Evolutionary conservation across 1,140 invertebrate genomes (phyloP), one percentile per base, ranked within the genome.

Genomic region (Steinernema khuongi): DNA sequence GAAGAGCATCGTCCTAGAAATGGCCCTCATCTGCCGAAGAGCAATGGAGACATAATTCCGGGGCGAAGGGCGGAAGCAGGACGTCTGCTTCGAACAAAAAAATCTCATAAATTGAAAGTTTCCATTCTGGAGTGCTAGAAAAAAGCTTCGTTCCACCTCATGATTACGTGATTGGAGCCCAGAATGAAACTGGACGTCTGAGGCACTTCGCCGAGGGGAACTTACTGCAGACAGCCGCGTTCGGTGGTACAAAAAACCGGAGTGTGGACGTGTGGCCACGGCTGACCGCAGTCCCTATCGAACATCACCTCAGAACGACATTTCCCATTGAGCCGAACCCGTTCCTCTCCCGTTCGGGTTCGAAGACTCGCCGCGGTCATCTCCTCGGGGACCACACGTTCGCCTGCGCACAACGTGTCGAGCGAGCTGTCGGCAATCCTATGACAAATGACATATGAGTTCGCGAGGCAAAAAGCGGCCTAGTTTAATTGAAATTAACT

Each of bases 401-500:
- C 50, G 36, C n/a, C 36, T 41, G 36, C 7, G 36, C 36, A 41
- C 14, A n/a, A n/a, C n/a, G n/a, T n/a, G n/a, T n/a, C 50, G 50
- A 60, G 11, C 50, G 50, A 60, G 50, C 50, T 60, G 50, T 60
- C 50, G 50, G 50, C 50, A 60, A 60, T 60, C 26, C n/a, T 60
- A 60, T 60, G 50, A 60, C 50, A 60, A 4, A 60, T 60, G 50
- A 60, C 26, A 60, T 26, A 22, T 4, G 50, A 60, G 50, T 14
- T 26, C 50, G 50, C 14, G 14, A 60, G 50, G 19, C 14, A 60
- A 60, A 60, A 7, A 14, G 14, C 50, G 50, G 14, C 50, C 50
- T 26, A 60, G 14, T 60, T 60, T 60, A 60, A 60, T 60, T 60
- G 7, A 22, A 60, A 60, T 60, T 60, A 60, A 60, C 50, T 60